Evolutionary conservation across 2,113 vertebrate genomes (phyloP), one percentile per base, ranked within the genome.

Genomic region (Cebus imitator): DNA sequence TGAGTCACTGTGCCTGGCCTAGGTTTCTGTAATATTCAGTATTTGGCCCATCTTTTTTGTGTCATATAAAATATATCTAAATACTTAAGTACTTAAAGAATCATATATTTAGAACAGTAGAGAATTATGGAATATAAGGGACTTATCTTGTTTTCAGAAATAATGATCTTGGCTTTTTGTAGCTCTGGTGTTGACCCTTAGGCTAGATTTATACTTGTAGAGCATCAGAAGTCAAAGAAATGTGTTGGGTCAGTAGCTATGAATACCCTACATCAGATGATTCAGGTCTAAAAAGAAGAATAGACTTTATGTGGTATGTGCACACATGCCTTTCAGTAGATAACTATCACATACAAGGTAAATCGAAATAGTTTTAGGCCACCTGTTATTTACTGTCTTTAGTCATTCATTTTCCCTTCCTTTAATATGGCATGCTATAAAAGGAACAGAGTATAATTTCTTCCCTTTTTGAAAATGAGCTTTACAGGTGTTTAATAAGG

Each of bases 181-280:
- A 80, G 18, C 30, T 76, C 40, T 57, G 3, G 21, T 91, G 35
- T 97, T 92, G 52, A 58, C 52, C 88, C 32, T 79, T 23, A 90
- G 45, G 12, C 84, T 84, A 79, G 35, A 35, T 81, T 94, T 92
- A 55, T 66, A 83, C 35, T 87, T 96, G 30, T 52, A 66, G 45
- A 86, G 75, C 70, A 80, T 92, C 75, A 87, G 66, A 96, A 90
- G 72, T 95, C 66, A 95, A 80, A 87, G 45, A 45, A 76, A 45
- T 68, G 4, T 58, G 21, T 68, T 96, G 90, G 52, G 45, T 96
- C 35, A 80, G 18, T 90, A 91, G 82, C 35, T 20, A 58, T 81
- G 57, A 87, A 37, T 73, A 85, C 14, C 50, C 70, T 55, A 78
- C 6, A 18, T 78, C 23, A 64, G 64, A 43, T 94, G 52, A 68